phyloP scores from a whole-genome alignment of 2,797 vertebrate genomes.

The Coranthus polyacanthus region DNA sequence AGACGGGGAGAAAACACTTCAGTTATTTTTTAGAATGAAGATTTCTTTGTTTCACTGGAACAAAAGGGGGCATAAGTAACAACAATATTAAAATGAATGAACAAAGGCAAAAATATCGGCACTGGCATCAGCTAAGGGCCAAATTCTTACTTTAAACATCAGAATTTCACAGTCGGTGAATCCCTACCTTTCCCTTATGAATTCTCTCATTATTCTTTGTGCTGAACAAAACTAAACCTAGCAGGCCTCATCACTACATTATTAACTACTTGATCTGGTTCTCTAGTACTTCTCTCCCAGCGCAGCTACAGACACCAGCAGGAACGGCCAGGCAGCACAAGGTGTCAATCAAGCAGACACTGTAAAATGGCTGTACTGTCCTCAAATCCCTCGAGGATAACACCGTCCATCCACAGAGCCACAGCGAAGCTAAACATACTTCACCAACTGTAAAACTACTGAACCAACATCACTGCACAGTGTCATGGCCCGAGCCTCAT shows the following conservation, averaged over 20 bases:
- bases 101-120: too few relatives aligned
- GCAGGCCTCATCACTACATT: constrained; percentile 2
- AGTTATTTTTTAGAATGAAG: too few relatives aligned
- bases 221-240: not conserved
- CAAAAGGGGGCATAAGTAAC: too few relatives aligned
- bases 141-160: too few relatives aligned
- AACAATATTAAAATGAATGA: too few relatives aligned
- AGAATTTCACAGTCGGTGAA: too few relatives aligned
- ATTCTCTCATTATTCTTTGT: not conserved
- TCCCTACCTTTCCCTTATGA: not conserved
- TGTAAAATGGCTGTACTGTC: constrained; percentile 34
- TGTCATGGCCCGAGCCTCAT: constrained; percentile 30
- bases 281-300: not conserved
- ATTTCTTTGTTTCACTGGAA: too few relatives aligned
- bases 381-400: constrained; percentile 17
- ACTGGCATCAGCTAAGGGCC: too few relatives aligned
- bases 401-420: constrained; percentile 15
- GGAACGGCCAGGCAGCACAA: constrained; percentile 24
- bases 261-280: not conserved
- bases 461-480: constrained; percentile 18
- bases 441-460: constrained; percentile 18
- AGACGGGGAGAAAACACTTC: too few relatives aligned
- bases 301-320: constrained; percentile 8
- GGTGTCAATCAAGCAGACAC: constrained; percentile 35
- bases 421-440: constrained; percentile 15